Evolutionary conservation across 2,797 vertebrate genomes (phyloP), one percentile per base, ranked within the genome.

Genomic region (Falco naumanni): DNA sequence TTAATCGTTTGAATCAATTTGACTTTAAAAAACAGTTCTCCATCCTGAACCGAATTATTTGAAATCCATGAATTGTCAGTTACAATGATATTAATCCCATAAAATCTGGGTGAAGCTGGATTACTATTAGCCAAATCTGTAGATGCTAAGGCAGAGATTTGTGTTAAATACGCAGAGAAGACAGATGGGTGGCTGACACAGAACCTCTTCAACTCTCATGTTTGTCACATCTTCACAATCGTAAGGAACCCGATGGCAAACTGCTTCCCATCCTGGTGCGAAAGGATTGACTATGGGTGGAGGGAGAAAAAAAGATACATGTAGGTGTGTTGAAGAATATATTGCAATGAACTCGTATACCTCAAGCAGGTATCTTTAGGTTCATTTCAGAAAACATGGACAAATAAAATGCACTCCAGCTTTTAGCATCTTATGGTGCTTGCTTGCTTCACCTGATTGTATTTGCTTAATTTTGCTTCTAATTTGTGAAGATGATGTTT

Each of bases 211-310:
- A 57, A 96, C 91, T 90, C 96, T 97, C 7, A 0, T 34, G 57
- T 98, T 98, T 16, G 97, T 97, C 37, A 29, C 87, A 12, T 98
- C 98, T 90, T 98, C 96, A 29, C 98, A 98, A 21, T 97, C 89
- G 0, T 34, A 16, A 66, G 90, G 61, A n/a, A 57, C 3, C 15
- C 61, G 71, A 4, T 3, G 57, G 68, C 98, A 98, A 29, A 75
- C 22, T 80, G 86, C 71, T 94, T 97, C 95, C 98, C 97, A 98
- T 43, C 96, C 97, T 34, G 93, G 88, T 57, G 94, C 96, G 81
- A 97, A 98, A 47, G 97, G 97, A 33, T 93, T 97, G n/a, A 98
- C 98, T 98, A 39, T n/a, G 60, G 84, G 84, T 14, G 71, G 56
- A 50, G 43, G 59, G 47, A 34, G 6, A 12, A 39, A 48, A 41